A percentile compares a stretch with the other conserved stretches of the same genome.
These are phyloP conservation scores for Pseudococcus viburni DNA, from an alignment of 2,888 invertebrate genomes.

Conservation along the genomic window DNA sequence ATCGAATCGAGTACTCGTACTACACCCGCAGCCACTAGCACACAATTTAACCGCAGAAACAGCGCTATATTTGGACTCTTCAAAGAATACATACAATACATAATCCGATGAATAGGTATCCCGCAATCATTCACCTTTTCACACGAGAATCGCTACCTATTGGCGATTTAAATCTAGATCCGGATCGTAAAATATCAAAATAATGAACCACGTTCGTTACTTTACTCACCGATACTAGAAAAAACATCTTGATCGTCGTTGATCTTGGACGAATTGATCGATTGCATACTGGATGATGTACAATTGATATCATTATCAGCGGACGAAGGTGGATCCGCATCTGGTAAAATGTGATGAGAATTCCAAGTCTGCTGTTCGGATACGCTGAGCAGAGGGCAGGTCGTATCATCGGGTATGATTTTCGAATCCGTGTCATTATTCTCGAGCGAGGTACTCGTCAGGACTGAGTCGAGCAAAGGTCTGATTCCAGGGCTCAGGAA, in stretches of 20 bases:
- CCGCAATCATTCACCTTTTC: not conserved
- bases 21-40: not conserved
- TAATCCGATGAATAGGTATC: not conserved
- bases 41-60: conserved; percentile 8
- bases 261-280: conserved; percentile 68
- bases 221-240: conserved; percentile 55
- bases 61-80: not conserved
- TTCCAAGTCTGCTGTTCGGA: conserved; percentile 59
- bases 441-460: not conserved
- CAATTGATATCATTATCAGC: conserved; percentile 66
- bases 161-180: not conserved
- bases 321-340: not conserved
- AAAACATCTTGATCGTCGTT: conserved; percentile 68
- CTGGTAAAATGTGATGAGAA: conserved; percentile 53
- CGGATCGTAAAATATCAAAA: not conserved
- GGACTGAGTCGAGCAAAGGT: conserved; percentile 58
- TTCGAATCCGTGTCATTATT: conserved; percentile 13
- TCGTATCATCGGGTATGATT: not conserved
- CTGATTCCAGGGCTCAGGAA: conserved; percentile 55
- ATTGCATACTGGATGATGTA: conserved; percentile 66
- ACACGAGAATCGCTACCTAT: not conserved
- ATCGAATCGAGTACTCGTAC: not conserved
- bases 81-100: not conserved
- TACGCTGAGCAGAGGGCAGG: conserved; percentile 1
- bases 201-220: not conserved